Evolutionary conservation across 2,113 vertebrate genomes (phyloP).

Genomic region (Columba livia): DNA sequence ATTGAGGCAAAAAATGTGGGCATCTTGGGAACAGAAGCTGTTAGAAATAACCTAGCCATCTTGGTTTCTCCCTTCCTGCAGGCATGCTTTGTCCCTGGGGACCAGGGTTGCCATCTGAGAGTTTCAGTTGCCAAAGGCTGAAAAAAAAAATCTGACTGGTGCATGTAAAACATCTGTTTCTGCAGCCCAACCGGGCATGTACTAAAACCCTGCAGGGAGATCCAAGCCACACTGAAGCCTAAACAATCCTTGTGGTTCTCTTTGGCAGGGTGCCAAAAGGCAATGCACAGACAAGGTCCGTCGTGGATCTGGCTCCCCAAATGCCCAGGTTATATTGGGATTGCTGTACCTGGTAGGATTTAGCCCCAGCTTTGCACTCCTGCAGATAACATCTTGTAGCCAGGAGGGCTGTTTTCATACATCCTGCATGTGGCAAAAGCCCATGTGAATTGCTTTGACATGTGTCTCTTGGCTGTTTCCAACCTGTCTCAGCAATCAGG

Average conservation of each 20-base stretch:
- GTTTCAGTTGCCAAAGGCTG: background rate
- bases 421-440: background rate
- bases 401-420: background rate
- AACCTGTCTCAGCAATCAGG: background rate
- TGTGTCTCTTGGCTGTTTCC: background rate
- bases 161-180: background rate
- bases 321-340: background rate
- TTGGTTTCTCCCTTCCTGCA: background rate
- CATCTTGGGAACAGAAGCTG: background rate
- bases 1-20: background rate
- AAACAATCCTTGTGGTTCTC: background rate
- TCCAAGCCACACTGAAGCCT: background rate
- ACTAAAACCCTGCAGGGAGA: background rate
- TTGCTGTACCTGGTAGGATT: background rate
- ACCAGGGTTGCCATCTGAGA: background rate
- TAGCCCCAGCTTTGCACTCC: background rate
- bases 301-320: background rate
- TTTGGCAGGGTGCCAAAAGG: accelerated
- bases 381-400: background rate
- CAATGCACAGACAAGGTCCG: accelerated
- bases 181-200: background rate
- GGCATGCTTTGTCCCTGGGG: background rate
- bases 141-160: background rate
- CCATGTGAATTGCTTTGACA: background rate
- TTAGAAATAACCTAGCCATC: background rate